Percentiles rank a stretch among this genome's conserved stretches.
phyloP scores from a whole-genome alignment of 2,113 vertebrate species.

The Saccopteryx leptura region DNA sequence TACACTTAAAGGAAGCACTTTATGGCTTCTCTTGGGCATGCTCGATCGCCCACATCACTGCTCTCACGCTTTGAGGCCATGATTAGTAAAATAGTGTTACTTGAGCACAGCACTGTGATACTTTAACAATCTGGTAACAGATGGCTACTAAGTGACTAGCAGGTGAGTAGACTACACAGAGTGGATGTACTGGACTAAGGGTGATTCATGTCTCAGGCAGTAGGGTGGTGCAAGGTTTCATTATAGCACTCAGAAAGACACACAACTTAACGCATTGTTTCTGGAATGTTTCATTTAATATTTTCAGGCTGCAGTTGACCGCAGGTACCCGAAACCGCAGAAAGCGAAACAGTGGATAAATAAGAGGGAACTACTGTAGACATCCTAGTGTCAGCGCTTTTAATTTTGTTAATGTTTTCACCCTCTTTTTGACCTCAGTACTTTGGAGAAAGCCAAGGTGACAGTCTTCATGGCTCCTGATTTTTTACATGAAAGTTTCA shows the following conservation, averaged over 20 bases:
- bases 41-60: not conserved
- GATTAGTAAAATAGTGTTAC: not conserved
- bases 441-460: not conserved
- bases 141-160: not conserved
- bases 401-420: slow-evolving; percentile 3
- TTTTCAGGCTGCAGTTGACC: not conserved
- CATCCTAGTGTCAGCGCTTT: not conserved
- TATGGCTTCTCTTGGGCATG: not conserved
- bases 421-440: not conserved
- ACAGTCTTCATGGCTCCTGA: not conserved
- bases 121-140: not conserved
- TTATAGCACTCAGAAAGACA: not conserved
- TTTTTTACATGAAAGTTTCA: not conserved
- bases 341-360: not conserved
- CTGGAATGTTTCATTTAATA: not conserved
- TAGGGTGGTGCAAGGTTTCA: not conserved
- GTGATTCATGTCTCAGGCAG: too few relatives aligned
- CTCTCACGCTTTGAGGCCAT: not conserved
- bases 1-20: not conserved
- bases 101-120: not conserved
- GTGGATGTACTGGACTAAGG: not conserved
- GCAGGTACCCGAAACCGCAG: not conserved
- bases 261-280: not conserved
- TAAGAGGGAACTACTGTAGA: not conserved
- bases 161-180: not conserved